Base-by-base conservation (phyloP, 2,797 vertebrate genomes). In the Bovichtus variegatus region DNA sequence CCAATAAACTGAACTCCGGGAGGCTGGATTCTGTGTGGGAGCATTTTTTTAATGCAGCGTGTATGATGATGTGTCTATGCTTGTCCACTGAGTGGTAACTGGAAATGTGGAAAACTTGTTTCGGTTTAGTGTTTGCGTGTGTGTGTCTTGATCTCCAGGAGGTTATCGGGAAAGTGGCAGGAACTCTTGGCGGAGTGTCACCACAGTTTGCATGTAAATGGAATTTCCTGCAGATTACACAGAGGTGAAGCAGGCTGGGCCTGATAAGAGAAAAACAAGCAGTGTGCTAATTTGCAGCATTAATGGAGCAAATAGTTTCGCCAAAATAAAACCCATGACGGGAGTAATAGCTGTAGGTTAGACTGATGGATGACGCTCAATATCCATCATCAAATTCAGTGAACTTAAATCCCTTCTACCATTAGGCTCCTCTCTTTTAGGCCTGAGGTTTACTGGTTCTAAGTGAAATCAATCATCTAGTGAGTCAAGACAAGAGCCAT, bases 211-310 rank as follows among this genome's bases (percentile, higher is more conserved):
- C 93, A 94, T 89, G 91, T 84, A 84, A 81, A 89, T 92, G 93
- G 93, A 95, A 95, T 95, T 95, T 95, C 94, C 94, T 93, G 93
- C 86, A 89, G 90, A 94, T 94, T 94, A 92, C 87, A 82, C 77
- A 60, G 90, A 91, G 90, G 87, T 93, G 78, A 91, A 86, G 78
- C 82, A 80, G 86, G 53, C 84, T 67, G 87, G 75, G 72, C 66
- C 84, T 71, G 88, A 93, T 93, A 89, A 72, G 58, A 80, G 84
- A 83, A 91, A 92, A 93, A 93, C 85, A 92, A 89, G 70, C 54
- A 41, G 34, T 49, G 80, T 78, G 76, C 77, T 73, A 83, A 89
- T 88, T 74, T 80, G 61, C 66, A 71, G 50, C 76, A 81, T 75
- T 89, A 87, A 89, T 69, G 78, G 76, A 83, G 83, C 51, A 86